Conservation (phyloP, 2,113 vertebrate species). For the Hyperoodon ampullatus region DNA sequence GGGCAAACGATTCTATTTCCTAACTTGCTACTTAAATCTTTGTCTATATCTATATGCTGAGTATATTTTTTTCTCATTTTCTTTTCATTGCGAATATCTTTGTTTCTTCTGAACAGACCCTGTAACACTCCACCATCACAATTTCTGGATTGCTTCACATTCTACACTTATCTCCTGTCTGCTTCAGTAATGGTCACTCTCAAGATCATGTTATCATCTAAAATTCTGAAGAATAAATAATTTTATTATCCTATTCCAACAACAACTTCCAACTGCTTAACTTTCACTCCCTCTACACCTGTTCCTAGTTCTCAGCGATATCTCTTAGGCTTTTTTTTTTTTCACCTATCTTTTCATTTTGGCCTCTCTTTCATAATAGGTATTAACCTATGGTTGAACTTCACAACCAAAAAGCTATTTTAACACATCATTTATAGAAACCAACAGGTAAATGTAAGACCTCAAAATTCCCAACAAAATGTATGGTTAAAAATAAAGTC, state of each 20-base stretch:
- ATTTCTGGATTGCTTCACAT: background rate
- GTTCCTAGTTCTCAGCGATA: background rate
- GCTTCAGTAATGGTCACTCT: background rate
- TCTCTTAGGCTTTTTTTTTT: background rate
- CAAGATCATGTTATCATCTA: background rate
- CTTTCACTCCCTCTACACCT: background rate
- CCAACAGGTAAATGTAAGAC: background rate
- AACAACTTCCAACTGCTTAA: background rate
- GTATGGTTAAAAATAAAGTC: background rate
- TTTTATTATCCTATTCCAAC: background rate
- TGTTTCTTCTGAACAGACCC: background rate
- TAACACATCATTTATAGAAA: background rate
- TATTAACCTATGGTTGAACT: background rate
- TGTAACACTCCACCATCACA: background rate
- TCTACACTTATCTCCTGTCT: background rate
- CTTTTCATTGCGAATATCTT: background rate
- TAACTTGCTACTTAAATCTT: background rate
- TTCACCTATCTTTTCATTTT: background rate
- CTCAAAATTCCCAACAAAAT: background rate
- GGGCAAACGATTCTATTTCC: background rate
- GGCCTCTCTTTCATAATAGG: background rate
- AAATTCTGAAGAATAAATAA: background rate
- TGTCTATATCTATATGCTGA: background rate
- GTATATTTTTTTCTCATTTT: background rate
- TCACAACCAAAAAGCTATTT: background rate